Base-by-base conservation (phyloP, 2,888 invertebrate genomes). In the Ormyrus pomaceus region DNA sequence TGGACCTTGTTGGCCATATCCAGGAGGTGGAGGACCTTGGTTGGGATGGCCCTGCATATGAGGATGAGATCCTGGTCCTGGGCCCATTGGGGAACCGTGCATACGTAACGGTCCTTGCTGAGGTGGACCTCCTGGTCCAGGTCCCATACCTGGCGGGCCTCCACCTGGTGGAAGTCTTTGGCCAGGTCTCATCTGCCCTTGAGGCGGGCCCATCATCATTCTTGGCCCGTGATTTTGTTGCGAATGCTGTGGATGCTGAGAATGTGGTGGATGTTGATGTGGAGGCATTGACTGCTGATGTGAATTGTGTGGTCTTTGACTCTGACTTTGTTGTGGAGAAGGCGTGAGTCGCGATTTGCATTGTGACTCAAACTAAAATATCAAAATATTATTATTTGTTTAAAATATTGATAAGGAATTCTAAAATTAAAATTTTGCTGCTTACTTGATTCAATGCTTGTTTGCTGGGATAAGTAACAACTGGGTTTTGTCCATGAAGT, bases 381-480 rank as follows among this genome's bases (percentile, higher is more conserved):
- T 75, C 81, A 69, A 80, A 64, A 66, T 34, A 10, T 65, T 68
- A 56, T 70, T 10, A 53, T 62, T 58, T 19, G 95, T 91, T 45
- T 4, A 34, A 62, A 13, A 45, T 59, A n/a, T 48, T 50, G 48
- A 94, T 95, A 91, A 56, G 34, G 45, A 70, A 64, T 51, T 50
- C 56, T 48, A 59, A 53, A 13, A 62, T 77, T 59, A 19, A 34
- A 55, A 0, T 2, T 7, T 13, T 48, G 0, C 10, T 48, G 77
- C 84, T 85, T 86, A 92, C 93, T 90, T 94, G 93, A 87, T 92
- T 93, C 61, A 95, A 91, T 86, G 96, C 95, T 92, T 97, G 97
- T 92, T 98, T 98, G 83, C 97, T 98, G 82, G 98, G 98, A 89
- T 96, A 95, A 62, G 99, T 98, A 70, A 99, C 99, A 73, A 97